Conservation (phyloP, 1,140 invertebrate species). For the Trichonephila clavata region DNA sequence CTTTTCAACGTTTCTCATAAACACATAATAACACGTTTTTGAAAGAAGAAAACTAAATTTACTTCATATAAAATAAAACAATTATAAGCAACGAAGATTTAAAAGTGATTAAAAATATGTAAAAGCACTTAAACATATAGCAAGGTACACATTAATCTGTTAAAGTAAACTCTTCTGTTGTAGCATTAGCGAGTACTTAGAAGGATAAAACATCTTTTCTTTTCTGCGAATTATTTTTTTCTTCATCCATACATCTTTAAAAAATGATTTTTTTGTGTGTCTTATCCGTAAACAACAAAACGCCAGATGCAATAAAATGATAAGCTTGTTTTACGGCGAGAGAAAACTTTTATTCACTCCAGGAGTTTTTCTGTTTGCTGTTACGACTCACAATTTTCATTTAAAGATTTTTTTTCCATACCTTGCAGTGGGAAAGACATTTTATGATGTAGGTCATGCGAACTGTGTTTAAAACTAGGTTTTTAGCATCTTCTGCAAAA, state of each 20-base stretch:
- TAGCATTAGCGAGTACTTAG: neutral
- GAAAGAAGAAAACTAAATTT: too few relatives aligned
- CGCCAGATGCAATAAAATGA: constrained; percentile 58
- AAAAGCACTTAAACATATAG: neutral
- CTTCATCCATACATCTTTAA: neutral
- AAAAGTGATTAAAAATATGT: neutral
- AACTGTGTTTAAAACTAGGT: neutral
- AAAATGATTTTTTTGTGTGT: neutral
- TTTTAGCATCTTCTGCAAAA: neutral
- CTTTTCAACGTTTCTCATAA: too few relatives aligned
- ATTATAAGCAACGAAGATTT: too few relatives aligned
- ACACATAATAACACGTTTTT: too few relatives aligned
- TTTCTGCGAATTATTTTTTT: neutral
- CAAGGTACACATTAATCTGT: neutral
- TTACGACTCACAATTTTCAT: neutral
- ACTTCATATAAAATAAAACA: too few relatives aligned
- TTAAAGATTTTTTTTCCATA: constrained; percentile 1
- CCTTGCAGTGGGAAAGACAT: neutral
- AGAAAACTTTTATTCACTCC: constrained; percentile 37
- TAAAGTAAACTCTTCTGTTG: neutral
- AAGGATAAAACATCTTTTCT: neutral
- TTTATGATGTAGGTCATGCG: constrained; percentile 29
- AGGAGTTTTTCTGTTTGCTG: neutral
- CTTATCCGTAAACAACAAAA: constrained; percentile 49
- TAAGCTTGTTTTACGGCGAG: constrained; percentile 37